Percentiles rank a stretch among this genome's conserved stretches.
Evolutionary conservation across 2,888 invertebrate species (phyloP).

Genomic region (Sturmia bella): DNA sequence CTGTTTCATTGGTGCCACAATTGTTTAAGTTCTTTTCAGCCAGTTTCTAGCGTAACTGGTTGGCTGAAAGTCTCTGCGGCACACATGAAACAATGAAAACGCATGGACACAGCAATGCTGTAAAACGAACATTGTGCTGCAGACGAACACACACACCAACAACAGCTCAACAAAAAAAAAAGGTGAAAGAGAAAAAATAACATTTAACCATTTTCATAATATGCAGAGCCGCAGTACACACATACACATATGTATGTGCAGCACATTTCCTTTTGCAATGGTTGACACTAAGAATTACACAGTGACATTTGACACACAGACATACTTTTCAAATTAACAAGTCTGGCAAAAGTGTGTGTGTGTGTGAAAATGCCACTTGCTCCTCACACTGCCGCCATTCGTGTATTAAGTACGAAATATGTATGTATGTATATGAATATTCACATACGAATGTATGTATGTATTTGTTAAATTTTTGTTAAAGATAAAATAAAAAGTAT

Average conservation of each 20-base stretch:
- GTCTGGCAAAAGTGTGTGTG: background rate
- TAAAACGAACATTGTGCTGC: background rate
- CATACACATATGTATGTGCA: slow-evolving; percentile 13
- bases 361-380: slow-evolving; percentile 22
- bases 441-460: too few species aligned
- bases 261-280: slow-evolving; percentile 11
- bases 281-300: slow-evolving; percentile 34
- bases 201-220: slow-evolving; percentile 36
- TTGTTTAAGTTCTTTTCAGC: slow-evolving; percentile 22
- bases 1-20: slow-evolving; percentile 2
- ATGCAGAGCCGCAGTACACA: background rate
- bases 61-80: slow-evolving; percentile 8
- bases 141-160: slow-evolving; percentile 16
- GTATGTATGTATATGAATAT: too few species aligned
- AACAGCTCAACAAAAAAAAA: background rate
- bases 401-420: too few species aligned
- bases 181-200: background rate
- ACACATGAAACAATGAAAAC: slow-evolving; percentile 14
- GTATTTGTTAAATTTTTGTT: too few species aligned
- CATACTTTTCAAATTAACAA: background rate
- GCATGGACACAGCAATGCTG: background rate
- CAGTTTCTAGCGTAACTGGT: slow-evolving; percentile 34
- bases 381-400: too few species aligned
- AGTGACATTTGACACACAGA: background rate
- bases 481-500: too few species aligned